Evolutionary conservation across 2,113 vertebrate species (phyloP), one percentile per base, ranked within the genome.

Genomic region (Phaethon lepturus): DNA sequence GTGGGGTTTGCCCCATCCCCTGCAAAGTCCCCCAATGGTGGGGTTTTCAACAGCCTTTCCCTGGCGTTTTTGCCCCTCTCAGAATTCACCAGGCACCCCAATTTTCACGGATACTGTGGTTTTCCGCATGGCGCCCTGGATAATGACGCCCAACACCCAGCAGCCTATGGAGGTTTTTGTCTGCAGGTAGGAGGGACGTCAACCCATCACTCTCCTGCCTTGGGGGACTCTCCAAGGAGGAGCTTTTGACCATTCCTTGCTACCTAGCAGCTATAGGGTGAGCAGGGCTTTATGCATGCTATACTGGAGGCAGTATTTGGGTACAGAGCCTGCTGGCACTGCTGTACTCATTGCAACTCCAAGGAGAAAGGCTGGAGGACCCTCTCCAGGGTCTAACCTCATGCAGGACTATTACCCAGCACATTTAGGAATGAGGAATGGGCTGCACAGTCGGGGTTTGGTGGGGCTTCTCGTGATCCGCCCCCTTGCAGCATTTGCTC

Each of bases 121-220:
- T 82, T 99, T 99, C 97, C 98, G 97, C 1, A 56, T 99, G 73
- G 98, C 99, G 0, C 99, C 99, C 33, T 99, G 99, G 99, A 99
- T 99, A 97, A 99, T 99, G 99, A 99, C 99, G 0, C 99, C 99
- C 75, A 99, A 99, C 97, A 99, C 99, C 7, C 98, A 99, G 86
- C 88, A 90, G 25, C 99, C 99, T 0, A 24, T 98, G 35, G 99
- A 99, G 90, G 98, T 99, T 24, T 99, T 98, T 16, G 98, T 99
- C 56, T 99, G 98, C 98, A 98, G 98, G 98, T 99, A 95, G 91
- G 97, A 64, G 31, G 7, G 13, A 5, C 0, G 1, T 31, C 45
- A 52, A 13, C 2, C 7, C 24, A 1, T 17, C 0, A 1, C 71
- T 69, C 19, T 31, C 10, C 75, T 60, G 33, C 44, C 59, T 33